Evolutionary conservation across 2,113 vertebrate genomes (phyloP).

Genomic region (Lepidothrix coronata): DNA sequence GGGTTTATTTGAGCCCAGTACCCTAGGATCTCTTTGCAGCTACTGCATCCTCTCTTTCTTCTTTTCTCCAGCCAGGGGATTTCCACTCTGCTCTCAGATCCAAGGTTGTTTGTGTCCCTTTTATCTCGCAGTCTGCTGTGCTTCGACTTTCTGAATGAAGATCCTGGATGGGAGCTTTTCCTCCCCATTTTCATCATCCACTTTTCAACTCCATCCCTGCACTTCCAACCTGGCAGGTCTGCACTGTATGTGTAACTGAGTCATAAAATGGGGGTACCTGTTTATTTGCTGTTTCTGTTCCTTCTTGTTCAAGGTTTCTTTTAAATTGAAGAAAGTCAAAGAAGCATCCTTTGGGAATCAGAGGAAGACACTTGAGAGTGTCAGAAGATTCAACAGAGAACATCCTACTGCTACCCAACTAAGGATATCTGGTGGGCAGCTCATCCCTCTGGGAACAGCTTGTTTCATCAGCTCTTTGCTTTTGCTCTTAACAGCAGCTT

Average conservation of each 20-base stretch:
- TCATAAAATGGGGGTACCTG: neutral
- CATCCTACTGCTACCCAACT: neutral
- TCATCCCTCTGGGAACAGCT: neutral
- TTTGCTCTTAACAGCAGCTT: neutral
- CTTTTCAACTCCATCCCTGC: neutral
- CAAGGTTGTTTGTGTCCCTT: neutral
- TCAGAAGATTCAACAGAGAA: neutral
- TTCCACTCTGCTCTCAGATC: constrained; percentile 14
- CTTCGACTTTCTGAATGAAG: neutral
- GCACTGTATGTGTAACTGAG: neutral
- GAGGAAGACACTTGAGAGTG: neutral
- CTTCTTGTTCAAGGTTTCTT: neutral
- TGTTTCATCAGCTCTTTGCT: neutral
- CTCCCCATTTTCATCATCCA: neutral
- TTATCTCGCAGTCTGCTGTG: neutral
- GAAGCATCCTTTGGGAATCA: neutral
- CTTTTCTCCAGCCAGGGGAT: constrained; percentile 37
- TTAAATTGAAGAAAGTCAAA: neutral
- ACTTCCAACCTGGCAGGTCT: neutral
- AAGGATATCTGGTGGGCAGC: neutral
- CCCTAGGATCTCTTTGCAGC: neutral
- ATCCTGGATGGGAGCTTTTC: neutral
- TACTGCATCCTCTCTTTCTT: neutral
- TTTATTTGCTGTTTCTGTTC: neutral
- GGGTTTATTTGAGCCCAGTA: neutral